Conservation (phyloP, 2,113 vertebrate species). For the Pseudonaja textilis region DNA sequence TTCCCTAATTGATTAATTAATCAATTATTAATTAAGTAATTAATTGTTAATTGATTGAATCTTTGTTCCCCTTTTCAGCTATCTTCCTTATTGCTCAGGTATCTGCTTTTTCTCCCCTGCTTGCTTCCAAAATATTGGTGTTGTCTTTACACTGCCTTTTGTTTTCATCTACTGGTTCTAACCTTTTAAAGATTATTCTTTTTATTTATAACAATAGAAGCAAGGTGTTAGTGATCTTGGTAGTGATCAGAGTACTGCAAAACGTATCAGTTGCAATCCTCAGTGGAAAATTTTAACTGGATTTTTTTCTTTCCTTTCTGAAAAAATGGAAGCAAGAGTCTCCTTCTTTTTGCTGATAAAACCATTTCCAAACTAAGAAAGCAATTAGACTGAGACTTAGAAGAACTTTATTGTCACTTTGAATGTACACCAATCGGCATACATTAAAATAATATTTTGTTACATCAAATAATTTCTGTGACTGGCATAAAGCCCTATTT, state of each 20-base stretch:
- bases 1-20: not conserved
- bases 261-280: not conserved
- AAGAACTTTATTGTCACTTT: no score
- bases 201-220: not conserved
- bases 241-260: not conserved
- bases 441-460: no score
- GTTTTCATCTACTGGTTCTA: not conserved
- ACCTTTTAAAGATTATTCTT: not conserved
- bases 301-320: not conserved
- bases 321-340: not conserved
- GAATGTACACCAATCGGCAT: no score
- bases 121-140: not conserved
- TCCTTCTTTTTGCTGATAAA: not conserved
- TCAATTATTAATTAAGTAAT: not conserved
- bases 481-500: not conserved
- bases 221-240: not conserved
- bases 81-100: not conserved
- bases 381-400: not conserved
- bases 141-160: not conserved
- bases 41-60: not conserved
- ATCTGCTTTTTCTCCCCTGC: not conserved
- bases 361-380: not conserved
- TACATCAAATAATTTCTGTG: not conserved
- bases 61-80: not conserved
- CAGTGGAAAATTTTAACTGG: not conserved